phyloP scores from a whole-genome alignment of 2,888 invertebrate genomes.

The Leptopterna dolabrata region DNA sequence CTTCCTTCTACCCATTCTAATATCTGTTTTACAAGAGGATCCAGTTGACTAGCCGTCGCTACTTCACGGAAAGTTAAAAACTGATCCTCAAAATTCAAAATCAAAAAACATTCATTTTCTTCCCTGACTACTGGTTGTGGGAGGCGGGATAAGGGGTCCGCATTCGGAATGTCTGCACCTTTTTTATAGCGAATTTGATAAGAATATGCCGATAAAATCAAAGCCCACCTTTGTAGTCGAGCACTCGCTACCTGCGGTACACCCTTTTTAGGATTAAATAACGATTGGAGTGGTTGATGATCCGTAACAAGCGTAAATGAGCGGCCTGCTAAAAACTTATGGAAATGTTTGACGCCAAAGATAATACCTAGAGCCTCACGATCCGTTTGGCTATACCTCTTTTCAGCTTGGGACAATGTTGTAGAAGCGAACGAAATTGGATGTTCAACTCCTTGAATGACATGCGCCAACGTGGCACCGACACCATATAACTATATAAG shows the following conservation, averaged over 20 bases:
- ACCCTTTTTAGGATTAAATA: too few species aligned
- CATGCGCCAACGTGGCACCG: not conserved
- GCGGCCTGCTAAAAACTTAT: too few species aligned
- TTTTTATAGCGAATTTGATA: too few species aligned
- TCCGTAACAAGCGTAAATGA: slow-evolving; percentile 15
- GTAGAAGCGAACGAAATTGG: slow-evolving; percentile 16
- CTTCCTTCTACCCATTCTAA: too few species aligned
- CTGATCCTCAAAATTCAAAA: too few species aligned
- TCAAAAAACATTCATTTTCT: not conserved
- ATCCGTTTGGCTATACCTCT: not conserved
- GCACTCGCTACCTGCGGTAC: not conserved
- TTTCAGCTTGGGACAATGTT: too few species aligned
- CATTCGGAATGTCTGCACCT: too few species aligned
- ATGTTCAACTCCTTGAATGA: not conserved
- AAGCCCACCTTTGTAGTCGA: not conserved
- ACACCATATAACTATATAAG: slow-evolving; percentile 23
- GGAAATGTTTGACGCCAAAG: slow-evolving; percentile 30
- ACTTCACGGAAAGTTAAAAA: too few species aligned
- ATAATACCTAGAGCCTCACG: not conserved
- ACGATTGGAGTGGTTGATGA: not conserved
- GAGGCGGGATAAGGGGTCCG: too few species aligned
- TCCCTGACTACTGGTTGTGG: too few species aligned
- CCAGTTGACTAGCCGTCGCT: too few species aligned
- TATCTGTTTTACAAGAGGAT: too few species aligned
- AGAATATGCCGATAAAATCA: not conserved